Conservation (phyloP, 1,140 invertebrate species). For the Magallana gigas region DNA sequence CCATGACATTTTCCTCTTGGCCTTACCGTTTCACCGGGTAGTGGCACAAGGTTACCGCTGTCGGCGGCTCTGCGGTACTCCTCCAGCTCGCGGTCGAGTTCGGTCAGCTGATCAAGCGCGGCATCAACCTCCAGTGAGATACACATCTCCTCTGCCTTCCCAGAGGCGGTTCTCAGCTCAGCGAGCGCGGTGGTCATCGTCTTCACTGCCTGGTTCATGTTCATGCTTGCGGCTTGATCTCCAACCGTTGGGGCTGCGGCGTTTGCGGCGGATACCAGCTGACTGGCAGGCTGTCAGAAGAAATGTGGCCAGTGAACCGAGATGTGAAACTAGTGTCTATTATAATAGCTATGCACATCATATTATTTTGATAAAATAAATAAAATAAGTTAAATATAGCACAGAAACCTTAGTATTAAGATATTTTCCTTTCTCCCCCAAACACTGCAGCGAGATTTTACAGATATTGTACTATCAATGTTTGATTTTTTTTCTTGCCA, state of each 20-base stretch:
- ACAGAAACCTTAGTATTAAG: background rate
- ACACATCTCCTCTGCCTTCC: constrained; percentile 91
- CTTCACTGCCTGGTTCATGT: constrained; percentile 87
- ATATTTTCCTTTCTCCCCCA: background rate
- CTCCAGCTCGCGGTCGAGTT: constrained; percentile 89
- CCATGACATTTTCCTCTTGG: background rate
- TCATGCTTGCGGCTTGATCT: constrained; percentile 88
- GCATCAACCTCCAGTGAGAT: constrained; percentile 88
- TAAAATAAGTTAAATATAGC: background rate
- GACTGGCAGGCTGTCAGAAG: constrained; percentile 81
- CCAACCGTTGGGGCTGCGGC: constrained; percentile 91
- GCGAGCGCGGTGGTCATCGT: constrained; percentile 87
- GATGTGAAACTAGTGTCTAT: too few relatives aligned
- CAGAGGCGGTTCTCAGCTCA: constrained; percentile 89
- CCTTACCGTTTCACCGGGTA: constrained; percentile 91
- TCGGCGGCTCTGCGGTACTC: constrained; percentile 89
- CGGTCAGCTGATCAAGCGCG: constrained; percentile 89
- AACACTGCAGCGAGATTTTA: background rate
- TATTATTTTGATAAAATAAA: constrained; percentile 44
- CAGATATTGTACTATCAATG: too few relatives aligned
- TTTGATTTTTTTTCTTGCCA: too few relatives aligned
- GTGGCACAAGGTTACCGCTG: constrained; percentile 85
- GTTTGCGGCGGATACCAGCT: constrained; percentile 87
- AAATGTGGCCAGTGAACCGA: too few relatives aligned
- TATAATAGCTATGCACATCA: too few relatives aligned